Percentiles rank a stretch among this genome's conserved stretches.
Evolutionary conservation across 2,888 invertebrate species (phyloP).

Genomic region (Aromia moschata): DNA sequence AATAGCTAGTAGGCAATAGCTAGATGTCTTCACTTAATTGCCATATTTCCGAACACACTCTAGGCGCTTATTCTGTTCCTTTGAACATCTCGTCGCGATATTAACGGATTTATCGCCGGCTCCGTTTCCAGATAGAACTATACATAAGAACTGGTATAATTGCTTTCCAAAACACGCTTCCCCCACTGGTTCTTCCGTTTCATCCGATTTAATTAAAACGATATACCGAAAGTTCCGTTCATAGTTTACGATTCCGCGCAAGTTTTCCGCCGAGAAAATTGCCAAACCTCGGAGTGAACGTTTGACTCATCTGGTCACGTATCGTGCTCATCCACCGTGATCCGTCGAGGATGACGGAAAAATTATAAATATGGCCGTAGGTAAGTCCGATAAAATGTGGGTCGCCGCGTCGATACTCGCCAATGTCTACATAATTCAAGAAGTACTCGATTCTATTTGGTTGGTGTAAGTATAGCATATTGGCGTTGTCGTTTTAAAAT

Average conservation of each 20-base stretch:
- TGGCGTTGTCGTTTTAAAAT: no score
- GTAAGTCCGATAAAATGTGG: conserved; percentile 21
- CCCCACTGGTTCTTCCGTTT: background rate
- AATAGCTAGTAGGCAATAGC: no score
- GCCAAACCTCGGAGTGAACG: conserved; percentile 17
- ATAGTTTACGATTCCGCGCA: conserved; percentile 15
- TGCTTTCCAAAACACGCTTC: background rate
- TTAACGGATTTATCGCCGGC: no score
- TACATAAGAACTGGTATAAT: background rate
- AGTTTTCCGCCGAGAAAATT: conserved; percentile 7
- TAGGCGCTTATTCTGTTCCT: background rate
- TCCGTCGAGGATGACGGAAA: conserved; percentile 23
- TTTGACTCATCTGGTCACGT: conserved; percentile 32
- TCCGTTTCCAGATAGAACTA: no score
- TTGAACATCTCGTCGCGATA: no score
- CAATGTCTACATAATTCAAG: no score
- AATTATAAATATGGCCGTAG: conserved; percentile 21
- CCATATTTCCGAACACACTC: no score
- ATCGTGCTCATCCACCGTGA: conserved; percentile 22
- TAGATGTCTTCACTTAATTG: no score
- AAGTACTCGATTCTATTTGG: no score
- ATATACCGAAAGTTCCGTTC: conserved; percentile 1
- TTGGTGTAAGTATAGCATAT: no score
- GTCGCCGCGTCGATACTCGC: conserved; percentile 16
- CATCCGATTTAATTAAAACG: conserved; percentile 15